phyloP scores from a whole-genome alignment of 2,797 vertebrate species.

The Gymnoscopelus braueri region DNA sequence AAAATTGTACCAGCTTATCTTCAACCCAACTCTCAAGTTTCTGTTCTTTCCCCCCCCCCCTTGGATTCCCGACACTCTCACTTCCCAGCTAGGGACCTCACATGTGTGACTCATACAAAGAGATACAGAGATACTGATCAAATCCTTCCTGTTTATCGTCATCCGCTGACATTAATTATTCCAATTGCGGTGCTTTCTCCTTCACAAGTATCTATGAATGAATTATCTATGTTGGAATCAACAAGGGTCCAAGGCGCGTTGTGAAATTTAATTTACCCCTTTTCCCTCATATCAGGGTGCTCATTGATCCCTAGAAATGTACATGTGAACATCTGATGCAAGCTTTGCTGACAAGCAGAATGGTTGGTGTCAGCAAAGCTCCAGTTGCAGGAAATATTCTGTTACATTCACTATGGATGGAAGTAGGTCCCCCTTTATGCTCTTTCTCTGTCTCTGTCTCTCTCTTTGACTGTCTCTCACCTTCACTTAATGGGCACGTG shows the following conservation, averaged over 20 bases:
- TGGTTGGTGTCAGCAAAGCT: neutral
- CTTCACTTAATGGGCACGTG: neutral
- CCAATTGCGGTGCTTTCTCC: constrained; percentile 5
- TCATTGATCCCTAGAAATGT: neutral
- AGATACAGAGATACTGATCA: constrained; percentile 38
- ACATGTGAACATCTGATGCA: neutral
- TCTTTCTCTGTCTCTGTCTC: neutral
- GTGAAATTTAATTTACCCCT: neutral
- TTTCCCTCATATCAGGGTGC: neutral
- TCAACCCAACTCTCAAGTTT: constrained; percentile 34
- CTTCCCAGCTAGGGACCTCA: constrained; percentile 31
- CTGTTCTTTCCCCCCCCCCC: constrained; percentile 17
- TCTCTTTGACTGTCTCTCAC: neutral
- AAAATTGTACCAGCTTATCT: constrained; percentile 30
- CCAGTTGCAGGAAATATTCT: neutral
- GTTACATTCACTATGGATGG: constrained; percentile 19
- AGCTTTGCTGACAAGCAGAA: constrained; percentile 13
- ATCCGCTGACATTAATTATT: constrained; percentile 13
- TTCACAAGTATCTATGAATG: neutral
- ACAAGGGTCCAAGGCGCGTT: neutral
- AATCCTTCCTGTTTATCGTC: constrained; percentile 28
- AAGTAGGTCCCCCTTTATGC: constrained; percentile 26
- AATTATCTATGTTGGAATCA: constrained; percentile 4
- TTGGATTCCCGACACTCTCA: constrained; percentile 29
- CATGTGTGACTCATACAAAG: constrained; percentile 51